Percentiles rank a stretch among this genome's conserved stretches.
Evolutionary conservation across 2,888 invertebrate species (phyloP).

Genomic region (Sminthurinus aureus): DNA sequence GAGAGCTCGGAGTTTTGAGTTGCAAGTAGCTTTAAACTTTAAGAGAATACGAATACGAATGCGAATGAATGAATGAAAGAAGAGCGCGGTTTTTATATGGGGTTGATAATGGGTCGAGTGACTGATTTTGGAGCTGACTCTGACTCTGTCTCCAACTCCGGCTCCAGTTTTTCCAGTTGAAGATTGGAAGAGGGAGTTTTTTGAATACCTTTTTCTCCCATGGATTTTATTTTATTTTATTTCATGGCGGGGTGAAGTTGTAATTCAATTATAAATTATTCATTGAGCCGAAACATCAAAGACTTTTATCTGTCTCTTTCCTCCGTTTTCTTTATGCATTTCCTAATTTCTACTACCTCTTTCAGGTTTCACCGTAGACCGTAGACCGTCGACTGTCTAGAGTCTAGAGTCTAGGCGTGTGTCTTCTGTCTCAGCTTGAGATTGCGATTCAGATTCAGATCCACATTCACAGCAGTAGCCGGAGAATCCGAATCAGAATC

Average conservation of each 20-base stretch:
- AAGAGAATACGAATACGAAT: no score
- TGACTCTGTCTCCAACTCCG: no score
- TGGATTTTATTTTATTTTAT: background rate
- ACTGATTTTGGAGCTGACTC: background rate
- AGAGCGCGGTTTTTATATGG: background rate
- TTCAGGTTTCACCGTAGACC: background rate
- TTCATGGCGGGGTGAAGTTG: constrained; percentile 10
- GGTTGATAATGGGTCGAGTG: background rate
- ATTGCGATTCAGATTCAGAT: background rate
- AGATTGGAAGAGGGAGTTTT: background rate
- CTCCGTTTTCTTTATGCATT: background rate
- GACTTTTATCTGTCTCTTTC: constrained; percentile 35
- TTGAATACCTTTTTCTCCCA: no score
- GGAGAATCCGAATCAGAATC: background rate
- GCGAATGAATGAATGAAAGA: no score
- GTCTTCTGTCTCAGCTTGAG: no score
- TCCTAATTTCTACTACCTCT: background rate
- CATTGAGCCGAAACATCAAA: constrained; percentile 56
- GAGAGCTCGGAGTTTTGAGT: no score
- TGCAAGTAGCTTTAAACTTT: no score
- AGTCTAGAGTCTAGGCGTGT: no score
- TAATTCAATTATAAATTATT: constrained; percentile 59
- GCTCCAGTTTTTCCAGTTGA: background rate
- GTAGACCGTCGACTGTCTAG: no score
- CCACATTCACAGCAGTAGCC: background rate